Evolutionary conservation across 2,797 vertebrate species (phyloP), one percentile per base, ranked within the genome.

Genomic region (Gallinago stenura): DNA sequence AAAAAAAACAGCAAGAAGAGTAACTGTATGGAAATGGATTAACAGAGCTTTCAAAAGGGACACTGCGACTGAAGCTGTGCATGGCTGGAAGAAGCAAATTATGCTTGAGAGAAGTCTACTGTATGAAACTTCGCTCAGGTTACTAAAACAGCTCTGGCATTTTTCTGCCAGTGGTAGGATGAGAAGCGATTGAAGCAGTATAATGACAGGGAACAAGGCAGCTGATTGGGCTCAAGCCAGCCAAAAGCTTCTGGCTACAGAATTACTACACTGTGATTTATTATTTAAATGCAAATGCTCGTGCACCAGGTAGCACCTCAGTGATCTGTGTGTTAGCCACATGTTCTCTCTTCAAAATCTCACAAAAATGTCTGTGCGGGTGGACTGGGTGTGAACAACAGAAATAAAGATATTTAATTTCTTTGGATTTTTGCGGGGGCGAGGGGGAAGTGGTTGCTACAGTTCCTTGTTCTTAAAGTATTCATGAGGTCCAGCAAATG

Each of bases 91-190:
- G 79, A 78, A 69, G n/a, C 21, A 91, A 79, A 87, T 33, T 0
- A 12, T 12, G 5, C 39, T 71, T 87, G 30, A 65, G 25, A 87
- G 9, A 72, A 61, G 17, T 50, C 54, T 61, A 14, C 22, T 50
- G 31, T 61, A 41, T 1, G 1, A 45, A 56, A 56, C 13, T 81
- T 66, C 65, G 5, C 9, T 39, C 28, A 50, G 51, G 7, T 57
- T 48, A 45, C 31, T 76, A 35, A 84, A 76, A 65, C 0, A 0
- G 18, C 46, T 76, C 12, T 53, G 31, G 25, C 12, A 43, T 75
- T 87, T 87, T 94, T 78, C 78, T 82, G 54, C 24, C 78, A 56
- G 37, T 46, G 24, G 18, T 39, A 71, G 53, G 39, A 78, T 43
- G 43, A 50, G 39, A 82, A 71, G 21, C 48, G 48, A 68, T 35